Evolutionary conservation across 1,140 invertebrate genomes (phyloP), one percentile per base, ranked within the genome.

Genomic region (Pseudomyrmex sp.): DNA sequence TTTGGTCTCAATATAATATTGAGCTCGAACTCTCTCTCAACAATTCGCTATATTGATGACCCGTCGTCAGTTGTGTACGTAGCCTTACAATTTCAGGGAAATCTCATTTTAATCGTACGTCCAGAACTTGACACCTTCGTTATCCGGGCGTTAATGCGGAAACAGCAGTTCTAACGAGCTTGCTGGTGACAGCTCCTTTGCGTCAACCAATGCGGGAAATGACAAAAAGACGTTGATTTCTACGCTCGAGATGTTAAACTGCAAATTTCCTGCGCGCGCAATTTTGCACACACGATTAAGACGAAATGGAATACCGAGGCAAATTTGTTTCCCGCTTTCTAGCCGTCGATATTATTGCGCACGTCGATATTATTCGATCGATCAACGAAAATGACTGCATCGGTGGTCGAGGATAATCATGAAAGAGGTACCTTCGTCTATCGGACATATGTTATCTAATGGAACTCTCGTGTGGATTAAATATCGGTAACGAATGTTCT

Each of bases 401-500:
- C 48, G 12, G 35, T 63, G 58, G 52, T 18, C 58, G n/a, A 59
- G 66, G 76, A 61, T 72, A 80, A 80, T 80, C 54, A 80, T 59
- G 35, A 80, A 59, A 80, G 5, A 0, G 44, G 66, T 50, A 70
- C 44, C 54, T 0, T 72, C 20, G 35, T 35, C 20, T 7, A 35
- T 5, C 69, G 54, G 20, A 80, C 66, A 58, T 59, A 50, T 50
- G 66, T 72, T 72, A 20, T 23, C 54, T 80, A 80, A 80, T 80
- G 76, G 66, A 80, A 80, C 52, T 58, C 52, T 58, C 44, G 46
- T 72, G 66, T 72, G 66, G 76, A 80, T 80, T 80, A 80, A 80
- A 80, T 80, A 80, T 80, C 54, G 66, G 66, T 50, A 72, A 80
- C 66, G 66, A 80, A 80, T 72, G 66, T 59, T 72, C 76, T 50